Evolutionary conservation across 2,797 vertebrate species (phyloP).

Genomic region (Anas bahamensis): DNA sequence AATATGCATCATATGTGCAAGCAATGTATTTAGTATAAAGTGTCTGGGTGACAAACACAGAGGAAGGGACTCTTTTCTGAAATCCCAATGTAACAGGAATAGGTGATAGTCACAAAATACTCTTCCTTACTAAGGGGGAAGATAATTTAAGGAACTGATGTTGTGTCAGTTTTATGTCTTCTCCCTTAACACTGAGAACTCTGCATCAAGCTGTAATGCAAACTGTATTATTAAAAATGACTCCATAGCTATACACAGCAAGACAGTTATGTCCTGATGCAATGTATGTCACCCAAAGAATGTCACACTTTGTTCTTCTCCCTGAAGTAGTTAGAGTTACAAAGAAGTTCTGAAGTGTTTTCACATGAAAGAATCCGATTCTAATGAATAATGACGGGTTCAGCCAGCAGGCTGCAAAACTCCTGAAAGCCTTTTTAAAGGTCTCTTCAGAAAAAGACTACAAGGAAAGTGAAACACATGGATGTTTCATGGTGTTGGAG

Average conservation of each 20-base stretch:
- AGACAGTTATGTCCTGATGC: background rate
- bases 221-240: background rate
- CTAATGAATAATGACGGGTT: constrained; percentile 21
- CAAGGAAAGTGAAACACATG: background rate
- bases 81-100: background rate
- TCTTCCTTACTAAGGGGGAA: background rate
- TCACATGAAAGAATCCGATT: background rate
- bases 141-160: background rate
- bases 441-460: background rate
- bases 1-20: background rate
- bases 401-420: constrained; percentile 12
- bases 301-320: constrained; percentile 20
- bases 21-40: background rate
- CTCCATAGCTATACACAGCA: background rate
- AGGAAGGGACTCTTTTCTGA: background rate
- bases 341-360: constrained; percentile 38
- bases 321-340: background rate
- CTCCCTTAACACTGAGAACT: background rate
- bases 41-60: background rate
- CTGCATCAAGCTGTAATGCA: background rate
- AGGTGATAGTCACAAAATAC: background rate
- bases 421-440: background rate
- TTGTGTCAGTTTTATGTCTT: background rate
- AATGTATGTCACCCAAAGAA: background rate
- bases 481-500: background rate